phyloP scores from a whole-genome alignment of 1,140 invertebrate genomes.

The Drosophila nannoptera region DNA sequence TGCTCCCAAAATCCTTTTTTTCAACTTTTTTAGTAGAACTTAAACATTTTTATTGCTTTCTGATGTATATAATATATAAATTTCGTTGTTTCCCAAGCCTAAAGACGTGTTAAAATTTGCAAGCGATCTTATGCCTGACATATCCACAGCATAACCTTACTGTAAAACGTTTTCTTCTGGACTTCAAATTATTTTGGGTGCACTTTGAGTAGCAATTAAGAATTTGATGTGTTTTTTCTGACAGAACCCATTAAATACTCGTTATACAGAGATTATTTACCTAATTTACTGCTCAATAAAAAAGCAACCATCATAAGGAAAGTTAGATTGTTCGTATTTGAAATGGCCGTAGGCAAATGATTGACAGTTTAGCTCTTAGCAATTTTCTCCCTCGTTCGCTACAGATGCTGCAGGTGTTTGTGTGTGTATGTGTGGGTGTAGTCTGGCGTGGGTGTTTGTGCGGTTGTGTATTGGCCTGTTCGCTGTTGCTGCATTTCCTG shows the following conservation, averaged over 20 bases:
- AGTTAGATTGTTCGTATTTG: not conserved
- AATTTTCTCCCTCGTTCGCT: slow-evolving; percentile 6
- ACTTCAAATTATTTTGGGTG: slow-evolving; percentile 9
- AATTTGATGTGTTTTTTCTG: slow-evolving; percentile 3
- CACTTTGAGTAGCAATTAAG: slow-evolving; percentile 25
- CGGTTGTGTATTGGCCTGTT: not conserved
- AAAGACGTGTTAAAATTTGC: not conserved
- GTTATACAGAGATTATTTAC: not conserved
- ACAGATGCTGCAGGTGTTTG: slow-evolving; percentile 24
- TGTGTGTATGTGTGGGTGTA: not conserved
- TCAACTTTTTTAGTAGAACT: no score
- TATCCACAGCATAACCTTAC: not conserved
- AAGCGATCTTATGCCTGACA: not conserved
- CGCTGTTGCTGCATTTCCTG: slow-evolving; percentile 18
- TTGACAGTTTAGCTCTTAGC: slow-evolving; percentile 17
- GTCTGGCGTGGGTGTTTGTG: not conserved
- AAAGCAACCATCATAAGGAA: not conserved
- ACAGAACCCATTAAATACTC: slow-evolving; percentile 4
- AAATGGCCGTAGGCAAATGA: not conserved
- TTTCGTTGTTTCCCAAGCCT: not conserved
- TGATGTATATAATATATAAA: not conserved
- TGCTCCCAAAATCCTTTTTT: no score
- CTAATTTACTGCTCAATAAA: not conserved
- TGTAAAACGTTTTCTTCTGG: slow-evolving; percentile 12
- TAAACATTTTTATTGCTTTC: no score